phyloP scores from a whole-genome alignment of 37 sponge, comb jelly and placozoan species.

The Ephydatia muelleri region DNA sequence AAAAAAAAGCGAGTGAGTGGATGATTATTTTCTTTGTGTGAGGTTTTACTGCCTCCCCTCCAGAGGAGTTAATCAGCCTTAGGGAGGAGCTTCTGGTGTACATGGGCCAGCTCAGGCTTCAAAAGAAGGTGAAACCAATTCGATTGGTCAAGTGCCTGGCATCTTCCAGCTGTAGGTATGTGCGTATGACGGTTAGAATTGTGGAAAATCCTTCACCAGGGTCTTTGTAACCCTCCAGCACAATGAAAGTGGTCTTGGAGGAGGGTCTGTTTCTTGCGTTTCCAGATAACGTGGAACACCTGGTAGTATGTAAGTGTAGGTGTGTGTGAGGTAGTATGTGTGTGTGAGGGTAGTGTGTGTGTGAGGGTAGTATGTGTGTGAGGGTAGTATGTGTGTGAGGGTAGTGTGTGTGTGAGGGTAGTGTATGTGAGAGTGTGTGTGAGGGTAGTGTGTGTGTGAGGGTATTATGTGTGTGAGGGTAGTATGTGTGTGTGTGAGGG shows the following conservation, averaged over 20 bases:
- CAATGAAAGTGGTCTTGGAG: conserved; percentile 19
- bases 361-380: too few relatives aligned
- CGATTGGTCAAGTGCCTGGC: background rate
- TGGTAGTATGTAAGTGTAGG: conserved; percentile 7
- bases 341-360: too few relatives aligned
- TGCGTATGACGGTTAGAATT: too few relatives aligned
- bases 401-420: too few relatives aligned
- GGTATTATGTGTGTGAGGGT: too few relatives aligned
- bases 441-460: too few relatives aligned
- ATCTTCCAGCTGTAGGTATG: background rate
- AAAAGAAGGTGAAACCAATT: background rate
- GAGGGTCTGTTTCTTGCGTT: conserved; percentile 17
- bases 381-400: too few relatives aligned
- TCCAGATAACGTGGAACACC: background rate
- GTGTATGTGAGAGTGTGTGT: too few relatives aligned
- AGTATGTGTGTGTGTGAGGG: too few relatives aligned
- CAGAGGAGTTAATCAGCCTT: background rate
- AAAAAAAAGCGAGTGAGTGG: background rate
- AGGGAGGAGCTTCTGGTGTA: too few relatives aligned
- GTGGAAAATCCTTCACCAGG: too few relatives aligned
- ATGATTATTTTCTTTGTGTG: background rate
- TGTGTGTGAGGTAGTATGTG: too few relatives aligned
- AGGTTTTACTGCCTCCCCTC: background rate
- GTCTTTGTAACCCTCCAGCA: background rate
- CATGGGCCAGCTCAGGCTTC: conserved; percentile 1